Percentiles rank a stretch among this genome's conserved stretches.
Evolutionary conservation across 1,140 invertebrate species (phyloP).

Genomic region (Rhyacophila brunnea): DNA sequence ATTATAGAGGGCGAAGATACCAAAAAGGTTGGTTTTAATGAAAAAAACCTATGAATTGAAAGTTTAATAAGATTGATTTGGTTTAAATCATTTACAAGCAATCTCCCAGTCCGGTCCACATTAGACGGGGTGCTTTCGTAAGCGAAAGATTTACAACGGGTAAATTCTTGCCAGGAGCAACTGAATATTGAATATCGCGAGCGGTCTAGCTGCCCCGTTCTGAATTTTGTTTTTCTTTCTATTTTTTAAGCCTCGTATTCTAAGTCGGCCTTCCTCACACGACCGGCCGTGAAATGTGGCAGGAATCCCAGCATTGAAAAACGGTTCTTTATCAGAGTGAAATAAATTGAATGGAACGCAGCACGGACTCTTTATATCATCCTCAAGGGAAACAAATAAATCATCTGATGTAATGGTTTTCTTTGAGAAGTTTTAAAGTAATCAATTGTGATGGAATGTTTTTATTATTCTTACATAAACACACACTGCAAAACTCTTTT

Average conservation of each 20-base stretch:
- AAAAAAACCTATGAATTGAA: too few species aligned
- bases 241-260: slow-evolving; percentile 1
- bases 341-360: slow-evolving; percentile 7
- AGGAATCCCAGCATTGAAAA: not conserved
- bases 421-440: not conserved
- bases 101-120: slow-evolving; percentile 14
- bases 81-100: too few species aligned
- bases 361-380: not conserved
- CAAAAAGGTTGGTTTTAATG: too few species aligned
- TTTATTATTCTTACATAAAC: too few species aligned
- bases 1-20: too few species aligned
- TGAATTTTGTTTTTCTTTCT: not conserved
- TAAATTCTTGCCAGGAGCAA: slow-evolving; percentile 32
- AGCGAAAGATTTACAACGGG: slow-evolving; percentile 36
- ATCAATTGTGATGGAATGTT: too few species aligned
- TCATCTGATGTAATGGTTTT: not conserved
- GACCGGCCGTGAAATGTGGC: not conserved
- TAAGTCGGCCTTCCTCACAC: slow-evolving; percentile 11
- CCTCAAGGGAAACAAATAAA: not conserved
- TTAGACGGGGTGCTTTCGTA: slow-evolving; percentile 29
- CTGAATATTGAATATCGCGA: slow-evolving; percentile 36
- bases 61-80: too few species aligned
- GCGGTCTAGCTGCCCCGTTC: not conserved
- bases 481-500: too few species aligned
- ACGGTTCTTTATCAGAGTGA: not conserved